These are phyloP conservation scores for Typhlomys cinereus DNA, from an alignment of 2,113 vertebrate genomes.

Conservation along the genomic window DNA sequence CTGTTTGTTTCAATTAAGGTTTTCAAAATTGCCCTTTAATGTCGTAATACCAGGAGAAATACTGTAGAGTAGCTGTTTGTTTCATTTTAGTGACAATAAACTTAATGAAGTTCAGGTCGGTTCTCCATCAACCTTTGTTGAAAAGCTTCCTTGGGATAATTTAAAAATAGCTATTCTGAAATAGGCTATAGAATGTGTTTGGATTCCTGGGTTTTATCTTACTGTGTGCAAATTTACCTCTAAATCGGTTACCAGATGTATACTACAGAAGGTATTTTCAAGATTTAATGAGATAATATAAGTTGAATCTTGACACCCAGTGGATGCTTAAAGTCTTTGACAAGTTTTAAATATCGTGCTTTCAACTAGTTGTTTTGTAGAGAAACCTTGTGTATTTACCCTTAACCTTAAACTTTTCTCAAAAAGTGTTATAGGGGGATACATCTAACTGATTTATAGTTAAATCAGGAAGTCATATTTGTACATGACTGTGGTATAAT, in stretches of 20 bases:
- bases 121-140: not conserved
- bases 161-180: conserved; percentile 20
- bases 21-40: not conserved
- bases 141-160: not conserved
- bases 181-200: conserved; percentile 4
- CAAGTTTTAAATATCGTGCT: conserved; percentile 25
- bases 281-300: conserved; percentile 11
- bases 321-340: not conserved
- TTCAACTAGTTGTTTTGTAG: not conserved
- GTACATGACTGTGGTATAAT: not conserved
- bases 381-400: not conserved
- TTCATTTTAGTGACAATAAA: not conserved
- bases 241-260: not conserved
- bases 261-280: not conserved
- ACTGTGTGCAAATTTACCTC: not conserved
- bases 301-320: not conserved
- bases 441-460: not conserved
- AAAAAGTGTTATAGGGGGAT: not conserved
- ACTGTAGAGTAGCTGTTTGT: not conserved
- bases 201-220: not conserved
- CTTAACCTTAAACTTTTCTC: not conserved
- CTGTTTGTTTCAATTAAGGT: too few relatives aligned
- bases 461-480: not conserved
- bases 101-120: not conserved
- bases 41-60: not conserved